Evolutionary conservation across 2,797 vertebrate genomes (phyloP), one percentile per base, ranked within the genome.

Genomic region (Eremophila alpestris): DNA sequence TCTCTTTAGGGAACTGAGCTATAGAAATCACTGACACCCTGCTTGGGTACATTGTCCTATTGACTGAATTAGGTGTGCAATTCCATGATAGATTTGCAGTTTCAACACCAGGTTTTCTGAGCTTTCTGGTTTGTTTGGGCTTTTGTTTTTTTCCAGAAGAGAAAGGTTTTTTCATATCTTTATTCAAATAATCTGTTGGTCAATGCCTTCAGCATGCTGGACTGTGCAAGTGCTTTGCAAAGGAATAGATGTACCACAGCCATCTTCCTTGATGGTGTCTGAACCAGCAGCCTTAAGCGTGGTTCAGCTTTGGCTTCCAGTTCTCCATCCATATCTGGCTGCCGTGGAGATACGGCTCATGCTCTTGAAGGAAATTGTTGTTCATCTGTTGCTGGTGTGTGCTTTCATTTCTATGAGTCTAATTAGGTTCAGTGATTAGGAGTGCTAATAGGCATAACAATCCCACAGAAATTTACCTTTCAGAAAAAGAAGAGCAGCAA

Each of bases 351-450:
- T 48, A n/a, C 0, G 0, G 45, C 32, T 93, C 13, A 7, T 63
- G 23, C 36, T 79, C 88, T 74, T 76, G 80, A 70, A 93, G 60
- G 79, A 84, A 70, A 88, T 73, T 46, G 29, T 60, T 78, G 54
- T 83, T 94, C 80, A 59, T 90, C 55, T 91, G 38, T 90, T 93
- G 91, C 55, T 70, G 62, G 13, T 52, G 23, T 51, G 52, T 3
- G 1, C 77, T 93, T 93, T 70, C 69, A 70, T 82, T 93, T 94
- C 55, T 82, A 0, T 7, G 29, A 87, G 67, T 82, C 88, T 95
- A 94, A 93, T 90, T 91, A 87, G 52, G 63, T 92, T 94, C 83
- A 87, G 48, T 79, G 86, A 84, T 95, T 82, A 94, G 45, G 70
- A 95, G 43, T 48, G 55, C 40, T 94, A 94, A 89, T 41, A 70